Base-by-base conservation (phyloP, 2,888 invertebrate genomes). In the Cephus sareptanus region DNA sequence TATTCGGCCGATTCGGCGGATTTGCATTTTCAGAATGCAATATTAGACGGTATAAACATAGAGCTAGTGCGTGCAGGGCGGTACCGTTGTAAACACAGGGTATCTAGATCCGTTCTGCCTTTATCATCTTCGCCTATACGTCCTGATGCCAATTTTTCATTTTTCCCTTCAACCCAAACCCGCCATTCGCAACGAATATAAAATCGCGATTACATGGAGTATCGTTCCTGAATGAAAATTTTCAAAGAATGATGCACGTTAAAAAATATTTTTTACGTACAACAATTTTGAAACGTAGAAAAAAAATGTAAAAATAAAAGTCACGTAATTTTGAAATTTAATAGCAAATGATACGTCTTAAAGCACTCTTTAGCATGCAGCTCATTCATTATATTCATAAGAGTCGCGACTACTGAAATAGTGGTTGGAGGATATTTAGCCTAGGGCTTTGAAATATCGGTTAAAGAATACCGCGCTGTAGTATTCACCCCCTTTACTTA, bases 71-170 rank as follows among this genome's bases (percentile, higher is more conserved):
- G 82, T 81, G 83, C 80, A 76, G 85, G 87, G 84, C 87, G 82
- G 82, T 70, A 30, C 79, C 80, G 76, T 82, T 85, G 84, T 90
- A 90, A 90, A 90, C 86, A 90, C 88, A 89, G 90, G 90, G 88
- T 90, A 87, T 86, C 84, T 84, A 81, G 83, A 84, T 85, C 84
- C 84, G 85, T 84, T 85, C 84, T 81, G 83, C 85, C 83, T 84
- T 88, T 85, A 87, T 88, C 85, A 84, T 86, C 82, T 75, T 81
- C 82, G 79, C 78, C 78, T 81, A 77, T 79, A 40, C 77, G 80
- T 81, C 79, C 78, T 77, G 35, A 80, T 76, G 69, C 81, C 79
- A 78, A 83, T 75, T 85, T 87, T 87, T 85, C 83, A 81, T 83
- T 83, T 81, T 85, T 77, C 79, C 81, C 79, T 79, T 71, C 30